Percentiles rank a stretch among this genome's conserved stretches.
Evolutionary conservation across 2,888 invertebrate species (phyloP).

Genomic region (Sturmia bella): DNA sequence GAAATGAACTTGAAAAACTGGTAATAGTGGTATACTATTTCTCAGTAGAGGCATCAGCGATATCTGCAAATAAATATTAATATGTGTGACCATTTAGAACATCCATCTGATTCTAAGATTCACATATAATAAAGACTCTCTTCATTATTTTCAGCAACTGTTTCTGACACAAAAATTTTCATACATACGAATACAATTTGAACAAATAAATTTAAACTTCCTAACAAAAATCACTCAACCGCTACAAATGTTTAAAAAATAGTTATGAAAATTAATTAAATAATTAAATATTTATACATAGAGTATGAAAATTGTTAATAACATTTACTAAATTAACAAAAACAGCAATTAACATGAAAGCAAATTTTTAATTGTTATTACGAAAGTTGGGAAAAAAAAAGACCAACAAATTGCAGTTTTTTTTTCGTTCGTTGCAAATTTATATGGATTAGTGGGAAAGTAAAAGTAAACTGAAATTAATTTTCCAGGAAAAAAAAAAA

Average conservation of each 20-base stretch:
- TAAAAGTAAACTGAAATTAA: slow-evolving; percentile 48
- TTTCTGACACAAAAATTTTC: no score
- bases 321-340: slow-evolving; percentile 54
- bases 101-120: no score
- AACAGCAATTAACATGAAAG: slow-evolving; percentile 37
- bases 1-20: no score
- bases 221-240: slow-evolving; percentile 42
- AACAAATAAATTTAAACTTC: slow-evolving; percentile 40
- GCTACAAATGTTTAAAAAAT: slow-evolving; percentile 42
- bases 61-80: no score
- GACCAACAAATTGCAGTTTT: background rate
- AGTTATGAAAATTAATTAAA: slow-evolving; percentile 51
- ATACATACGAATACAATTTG: background rate
- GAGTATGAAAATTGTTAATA: slow-evolving; percentile 20
- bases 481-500: slow-evolving; percentile 47
- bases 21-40: no score
- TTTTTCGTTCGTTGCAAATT: slow-evolving; percentile 12
- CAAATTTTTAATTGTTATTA: slow-evolving; percentile 30
- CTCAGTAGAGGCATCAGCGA: no score
- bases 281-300: slow-evolving; percentile 42
- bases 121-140: no score
- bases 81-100: no score
- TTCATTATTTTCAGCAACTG: no score
- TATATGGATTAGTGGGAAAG: slow-evolving; percentile 45
- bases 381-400: background rate